Percentiles rank a stretch among this genome's conserved stretches.
phyloP scores from a whole-genome alignment of 1,140 invertebrate species.

The Sinonovacula constricta region DNA sequence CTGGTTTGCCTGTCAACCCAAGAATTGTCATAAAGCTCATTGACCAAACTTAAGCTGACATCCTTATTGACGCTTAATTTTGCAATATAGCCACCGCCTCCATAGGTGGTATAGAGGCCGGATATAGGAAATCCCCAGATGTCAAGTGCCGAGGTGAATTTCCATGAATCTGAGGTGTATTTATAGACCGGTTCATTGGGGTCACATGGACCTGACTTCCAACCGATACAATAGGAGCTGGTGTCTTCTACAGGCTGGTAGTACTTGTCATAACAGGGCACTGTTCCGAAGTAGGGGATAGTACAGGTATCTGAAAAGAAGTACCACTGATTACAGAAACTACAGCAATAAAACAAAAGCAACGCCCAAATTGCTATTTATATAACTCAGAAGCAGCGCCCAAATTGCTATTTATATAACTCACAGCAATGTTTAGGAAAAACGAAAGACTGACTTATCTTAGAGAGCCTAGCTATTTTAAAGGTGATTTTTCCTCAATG shows the following conservation, averaged over 20 bases:
- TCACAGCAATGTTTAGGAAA: too few species aligned
- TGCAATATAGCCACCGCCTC: neutral
- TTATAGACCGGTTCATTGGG: neutral
- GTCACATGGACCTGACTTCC: neutral
- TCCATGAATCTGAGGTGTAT: neutral
- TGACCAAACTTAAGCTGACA: neutral
- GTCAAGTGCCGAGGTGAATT: neutral
- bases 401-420: too few species aligned
- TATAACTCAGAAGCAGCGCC: too few species aligned
- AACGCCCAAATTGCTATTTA: too few species aligned
- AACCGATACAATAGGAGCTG: neutral
- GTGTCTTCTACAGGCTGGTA: neutral
- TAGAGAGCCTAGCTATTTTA: too few species aligned
- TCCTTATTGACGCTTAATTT: neutral
- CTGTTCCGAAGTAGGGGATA: neutral
- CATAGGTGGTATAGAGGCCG: neutral
- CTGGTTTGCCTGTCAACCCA: neutral
- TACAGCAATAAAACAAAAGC: too few species aligned
- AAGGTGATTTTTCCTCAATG: too few species aligned
- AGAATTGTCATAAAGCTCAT: neutral
- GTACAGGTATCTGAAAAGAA: neutral
- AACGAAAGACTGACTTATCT: too few species aligned
- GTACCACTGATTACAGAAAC: too few species aligned
- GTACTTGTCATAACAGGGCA: neutral
- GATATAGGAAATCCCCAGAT: neutral